Evolutionary conservation across 1,140 invertebrate genomes (phyloP).

Genomic region (Aphidius gifuensis): DNA sequence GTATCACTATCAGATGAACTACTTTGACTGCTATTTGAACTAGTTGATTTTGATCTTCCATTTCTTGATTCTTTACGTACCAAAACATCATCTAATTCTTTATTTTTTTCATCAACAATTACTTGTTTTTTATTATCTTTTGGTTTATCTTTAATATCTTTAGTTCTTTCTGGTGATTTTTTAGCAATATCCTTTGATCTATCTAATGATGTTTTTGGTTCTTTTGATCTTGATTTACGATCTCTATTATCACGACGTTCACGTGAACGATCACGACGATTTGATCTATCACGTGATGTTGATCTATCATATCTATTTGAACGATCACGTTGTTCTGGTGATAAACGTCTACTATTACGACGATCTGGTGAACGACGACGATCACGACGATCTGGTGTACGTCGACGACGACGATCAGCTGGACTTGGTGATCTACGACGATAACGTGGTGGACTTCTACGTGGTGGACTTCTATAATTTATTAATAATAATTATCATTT

Average conservation of each 20-base stretch:
- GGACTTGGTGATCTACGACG: slow-evolving; percentile 49
- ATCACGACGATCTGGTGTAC: slow-evolving; percentile 48
- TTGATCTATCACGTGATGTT: slow-evolving; percentile 48
- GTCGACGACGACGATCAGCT: slow-evolving; percentile 41
- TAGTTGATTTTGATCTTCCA: slow-evolving; percentile 52
- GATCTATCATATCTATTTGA: slow-evolving; percentile 49
- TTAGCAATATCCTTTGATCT: slow-evolving; percentile 35
- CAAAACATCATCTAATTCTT: slow-evolving; percentile 34
- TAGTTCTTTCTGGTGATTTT: slow-evolving; percentile 41
- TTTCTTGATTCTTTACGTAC: slow-evolving; percentile 48
- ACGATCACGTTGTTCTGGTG: slow-evolving; percentile 48
- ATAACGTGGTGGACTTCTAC: slow-evolving; percentile 46
- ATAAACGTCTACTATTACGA: slow-evolving; percentile 56
- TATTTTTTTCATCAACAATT: slow-evolving; percentile 41
- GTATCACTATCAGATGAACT: slow-evolving; percentile 48
- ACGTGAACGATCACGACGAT: slow-evolving; percentile 44
- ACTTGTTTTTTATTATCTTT: slow-evolving; percentile 26
- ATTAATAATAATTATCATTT: slow-evolving; percentile 1
- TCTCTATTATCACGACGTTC: slow-evolving; percentile 43
- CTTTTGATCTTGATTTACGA: slow-evolving; percentile 39
- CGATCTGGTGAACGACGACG: slow-evolving; percentile 44
- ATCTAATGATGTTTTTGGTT: slow-evolving; percentile 39
- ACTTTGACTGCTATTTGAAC: slow-evolving; percentile 51
- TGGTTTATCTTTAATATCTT: slow-evolving; percentile 36
- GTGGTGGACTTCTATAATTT: slow-evolving; percentile 39